Percentiles rank a stretch among this genome's conserved stretches.
phyloP scores from a whole-genome alignment of 2,888 invertebrate genomes.

The Agrochola lota region DNA sequence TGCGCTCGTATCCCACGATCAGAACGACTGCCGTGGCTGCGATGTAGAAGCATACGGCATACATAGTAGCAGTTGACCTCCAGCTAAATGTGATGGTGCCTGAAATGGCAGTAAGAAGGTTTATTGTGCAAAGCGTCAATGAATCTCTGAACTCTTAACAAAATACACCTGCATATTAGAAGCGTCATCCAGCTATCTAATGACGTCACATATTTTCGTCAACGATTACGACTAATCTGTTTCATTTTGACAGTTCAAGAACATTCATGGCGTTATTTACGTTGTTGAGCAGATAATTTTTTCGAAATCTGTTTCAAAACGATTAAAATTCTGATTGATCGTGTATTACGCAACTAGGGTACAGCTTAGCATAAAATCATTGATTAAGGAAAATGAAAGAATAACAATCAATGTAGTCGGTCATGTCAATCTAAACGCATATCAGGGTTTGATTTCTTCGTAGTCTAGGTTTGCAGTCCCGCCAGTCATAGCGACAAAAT shows the following conservation, averaged over 20 bases:
- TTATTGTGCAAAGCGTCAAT: background rate
- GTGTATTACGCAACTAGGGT: too few species aligned
- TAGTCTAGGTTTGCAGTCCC: background rate
- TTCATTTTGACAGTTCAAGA: too few species aligned
- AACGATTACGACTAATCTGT: too few species aligned
- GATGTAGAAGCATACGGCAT: slow-evolving; percentile 92
- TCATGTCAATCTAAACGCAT: background rate
- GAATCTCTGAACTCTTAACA: background rate
- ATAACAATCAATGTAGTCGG: background rate
- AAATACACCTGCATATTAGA: background rate
- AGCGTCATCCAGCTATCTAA: background rate
- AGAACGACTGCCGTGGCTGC: slow-evolving; percentile 90
- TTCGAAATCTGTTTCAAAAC: too few species aligned
- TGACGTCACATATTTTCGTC: too few species aligned
- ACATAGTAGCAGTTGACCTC: slow-evolving; percentile 91
- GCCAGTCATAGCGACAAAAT: background rate
- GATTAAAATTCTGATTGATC: too few species aligned
- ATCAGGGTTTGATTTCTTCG: background rate
- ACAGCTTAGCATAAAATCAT: background rate
- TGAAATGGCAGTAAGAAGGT: slow-evolving; percentile 59
- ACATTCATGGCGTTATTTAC: too few species aligned
- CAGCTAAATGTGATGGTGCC: slow-evolving; percentile 92
- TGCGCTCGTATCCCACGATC: slow-evolving; percentile 91
- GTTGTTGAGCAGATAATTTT: too few species aligned
- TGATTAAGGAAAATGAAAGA: background rate